These are phyloP conservation scores for Oreocharis arfaki DNA, from an alignment of 2,113 vertebrate species.

Conservation along the genomic window DNA sequence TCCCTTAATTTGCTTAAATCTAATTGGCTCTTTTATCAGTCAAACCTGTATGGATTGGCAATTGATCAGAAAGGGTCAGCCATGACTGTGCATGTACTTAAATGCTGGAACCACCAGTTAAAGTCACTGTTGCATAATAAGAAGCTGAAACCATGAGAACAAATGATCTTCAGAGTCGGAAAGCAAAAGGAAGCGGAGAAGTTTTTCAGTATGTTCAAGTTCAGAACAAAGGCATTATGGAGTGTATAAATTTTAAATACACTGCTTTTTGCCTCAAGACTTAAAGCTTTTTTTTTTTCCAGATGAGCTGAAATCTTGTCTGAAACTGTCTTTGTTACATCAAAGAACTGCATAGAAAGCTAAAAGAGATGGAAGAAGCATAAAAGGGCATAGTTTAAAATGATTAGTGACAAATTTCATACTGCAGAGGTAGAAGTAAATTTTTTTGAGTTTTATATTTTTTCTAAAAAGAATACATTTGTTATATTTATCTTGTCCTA, in stretches of 20 bases:
- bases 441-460: slow-evolving; percentile 74
- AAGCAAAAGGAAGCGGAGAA: slow-evolving; percentile 77
- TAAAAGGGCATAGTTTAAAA: slow-evolving; percentile 99
- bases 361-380: slow-evolving; percentile 87
- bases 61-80: slow-evolving; percentile 83
- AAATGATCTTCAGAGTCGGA: slow-evolving; percentile 66
- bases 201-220: slow-evolving; percentile 93
- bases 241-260: slow-evolving; percentile 99
- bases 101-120: slow-evolving; percentile 77
- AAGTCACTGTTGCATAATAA: slow-evolving; percentile 74
- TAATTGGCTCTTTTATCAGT: slow-evolving; percentile 89
- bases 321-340: slow-evolving; percentile 96
- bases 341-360: slow-evolving; percentile 89
- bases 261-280: slow-evolving; percentile 93
- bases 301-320: slow-evolving; percentile 92
- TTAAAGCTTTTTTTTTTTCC: slow-evolving; percentile 80
- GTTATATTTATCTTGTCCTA: slow-evolving; percentile 60
- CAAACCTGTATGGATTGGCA: slow-evolving; percentile 84
- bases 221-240: slow-evolving; percentile 99
- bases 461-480: slow-evolving; percentile 44
- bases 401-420: slow-evolving; percentile 98
- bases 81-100: slow-evolving; percentile 87
- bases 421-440: slow-evolving; percentile 81
- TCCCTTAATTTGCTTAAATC: slow-evolving; percentile 86
- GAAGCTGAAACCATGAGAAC: slow-evolving; percentile 66